phyloP scores from a whole-genome alignment of 2,113 vertebrate species.

The Cinclus mexicanus region DNA sequence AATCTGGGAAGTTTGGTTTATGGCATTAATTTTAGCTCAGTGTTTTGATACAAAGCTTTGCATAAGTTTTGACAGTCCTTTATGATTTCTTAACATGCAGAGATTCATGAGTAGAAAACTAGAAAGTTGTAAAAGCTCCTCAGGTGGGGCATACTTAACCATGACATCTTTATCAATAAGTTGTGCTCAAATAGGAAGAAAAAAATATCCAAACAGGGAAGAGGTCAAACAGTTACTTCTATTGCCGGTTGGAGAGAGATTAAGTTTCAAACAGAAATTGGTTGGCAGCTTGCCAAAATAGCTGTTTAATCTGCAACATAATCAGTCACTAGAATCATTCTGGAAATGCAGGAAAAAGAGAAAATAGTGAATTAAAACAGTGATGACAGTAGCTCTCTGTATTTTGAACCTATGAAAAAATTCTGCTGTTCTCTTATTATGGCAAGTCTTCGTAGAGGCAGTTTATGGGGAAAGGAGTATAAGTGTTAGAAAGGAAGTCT shows the following conservation, averaged over 20 bases:
- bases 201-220: neutral
- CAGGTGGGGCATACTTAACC: neutral
- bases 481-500: neutral
- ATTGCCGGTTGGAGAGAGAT: neutral
- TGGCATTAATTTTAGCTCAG: neutral
- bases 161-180: neutral
- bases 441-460: neutral
- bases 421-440: neutral
- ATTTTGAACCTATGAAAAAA: neutral
- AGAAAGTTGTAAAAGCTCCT: neutral
- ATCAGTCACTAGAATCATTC: constrained; percentile 18
- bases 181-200: neutral
- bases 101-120: neutral
- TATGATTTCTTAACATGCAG: neutral
- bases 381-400: neutral
- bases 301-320: constrained; percentile 41
- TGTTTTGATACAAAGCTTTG: neutral
- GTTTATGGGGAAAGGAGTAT: neutral
- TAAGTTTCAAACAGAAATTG: constrained; percentile 63
- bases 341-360: constrained; percentile 1
- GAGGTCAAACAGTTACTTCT: constrained; percentile 52
- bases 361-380: constrained; percentile 14
- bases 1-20: neutral
- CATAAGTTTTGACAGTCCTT: neutral
- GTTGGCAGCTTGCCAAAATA: constrained; percentile 31